Base-by-base conservation (phyloP, 2,888 invertebrate species). In the Polymixis flavicincta region DNA sequence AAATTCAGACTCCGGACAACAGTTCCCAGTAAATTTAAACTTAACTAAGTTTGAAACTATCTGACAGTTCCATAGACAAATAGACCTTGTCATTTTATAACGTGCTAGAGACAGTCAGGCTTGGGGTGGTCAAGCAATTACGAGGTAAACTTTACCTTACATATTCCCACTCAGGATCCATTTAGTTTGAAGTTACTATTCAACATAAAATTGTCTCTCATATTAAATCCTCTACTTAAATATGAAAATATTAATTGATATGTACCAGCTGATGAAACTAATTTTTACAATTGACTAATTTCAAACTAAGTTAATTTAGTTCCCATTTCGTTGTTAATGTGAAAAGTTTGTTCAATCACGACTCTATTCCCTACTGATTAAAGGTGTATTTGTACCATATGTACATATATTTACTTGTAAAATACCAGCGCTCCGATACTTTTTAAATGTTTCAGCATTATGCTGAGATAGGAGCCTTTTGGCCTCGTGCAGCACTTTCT, bases 301-400 rank as follows among this genome's bases (percentile, higher is more conserved):
- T 45, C 42, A 45, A 45, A 45, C 42, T 45, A 60, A 80, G 28
- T 72, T 67, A 52, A 73, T 80, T 73, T 3, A 45, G 63, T 48
- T 64, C 50, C 50, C n/a, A 78, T 67, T 54, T 6, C 45, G 25
- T 69, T 69, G 28, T 54, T 74, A 80, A 65, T 67, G 37, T 74
- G 25, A 57, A 80, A 82, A 82, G 68, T 82, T 82, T 37, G 64
- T 69, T 61, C 14, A 28, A 68, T 80, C 60, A 32, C 50, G 68
- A 11, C 28, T 52, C 4, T n/a, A n/a, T 3, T 52, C 22, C 50
- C 25, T 8, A 28, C 1, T 50, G 55, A 66, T 25, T 61, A 14
- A 28, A 64, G 19, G 25, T 42, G 28, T 19, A 50, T 52, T 60
- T 60, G 19, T n/a, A 71, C 25, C 6, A n/a, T n/a, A n/a, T n/a